These are phyloP conservation scores for Hypolimnas misippus DNA, from an alignment of 2,888 invertebrate species.

Conservation along the genomic window DNA sequence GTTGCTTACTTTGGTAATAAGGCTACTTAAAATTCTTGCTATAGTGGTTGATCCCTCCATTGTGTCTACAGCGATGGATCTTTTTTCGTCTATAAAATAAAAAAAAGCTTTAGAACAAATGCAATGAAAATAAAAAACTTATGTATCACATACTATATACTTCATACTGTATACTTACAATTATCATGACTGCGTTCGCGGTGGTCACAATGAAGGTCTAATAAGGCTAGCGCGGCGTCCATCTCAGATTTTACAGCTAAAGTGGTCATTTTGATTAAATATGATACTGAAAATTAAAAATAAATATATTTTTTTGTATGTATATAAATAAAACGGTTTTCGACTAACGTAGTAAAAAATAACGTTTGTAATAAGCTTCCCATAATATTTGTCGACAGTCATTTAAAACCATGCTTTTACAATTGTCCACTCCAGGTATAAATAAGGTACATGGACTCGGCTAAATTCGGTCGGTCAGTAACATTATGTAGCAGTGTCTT, in stretches of 20 bases:
- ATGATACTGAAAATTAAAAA: constrained; percentile 30
- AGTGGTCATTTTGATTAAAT: constrained; percentile 33
- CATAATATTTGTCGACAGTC: neutral
- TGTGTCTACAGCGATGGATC: constrained; percentile 37
- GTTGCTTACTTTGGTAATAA: constrained; percentile 40
- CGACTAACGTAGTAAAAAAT: neutral
- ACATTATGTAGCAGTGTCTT: constrained; percentile 14
- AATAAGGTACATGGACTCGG: constrained; percentile 16
- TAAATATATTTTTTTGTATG: neutral
- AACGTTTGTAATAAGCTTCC: neutral
- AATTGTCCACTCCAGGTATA: constrained; percentile 39
- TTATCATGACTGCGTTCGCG: constrained; percentile 8
- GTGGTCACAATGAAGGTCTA: constrained; percentile 48
- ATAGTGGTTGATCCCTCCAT: constrained; percentile 47
- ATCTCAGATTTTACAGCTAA: constrained; percentile 42
- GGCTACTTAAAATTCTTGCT: constrained; percentile 47
- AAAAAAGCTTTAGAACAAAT: neutral
- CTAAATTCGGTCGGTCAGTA: constrained; percentile 8
- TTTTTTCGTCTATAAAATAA: constrained; percentile 20
- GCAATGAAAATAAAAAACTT: too few relatives aligned
- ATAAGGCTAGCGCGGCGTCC: constrained; percentile 52
- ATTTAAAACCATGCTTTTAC: constrained; percentile 31
- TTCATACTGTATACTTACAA: too few relatives aligned
- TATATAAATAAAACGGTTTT: neutral
- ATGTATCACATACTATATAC: too few relatives aligned